Conservation (phyloP, 1,140 invertebrate species). For the Hestina assimilis region DNA sequence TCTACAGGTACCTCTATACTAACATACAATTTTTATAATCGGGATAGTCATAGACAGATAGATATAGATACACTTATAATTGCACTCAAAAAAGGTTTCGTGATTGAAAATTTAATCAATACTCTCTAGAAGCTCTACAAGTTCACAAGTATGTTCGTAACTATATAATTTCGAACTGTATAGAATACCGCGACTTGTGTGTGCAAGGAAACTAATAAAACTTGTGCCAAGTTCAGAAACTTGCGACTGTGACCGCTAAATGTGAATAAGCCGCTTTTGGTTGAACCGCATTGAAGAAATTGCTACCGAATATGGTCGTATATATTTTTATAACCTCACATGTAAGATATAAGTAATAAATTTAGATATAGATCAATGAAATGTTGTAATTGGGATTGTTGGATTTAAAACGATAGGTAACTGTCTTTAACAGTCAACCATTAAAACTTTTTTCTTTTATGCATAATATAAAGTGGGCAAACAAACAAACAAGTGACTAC, state of each 20-base stretch:
- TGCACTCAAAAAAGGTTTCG: no score
- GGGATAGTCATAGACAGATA: no score
- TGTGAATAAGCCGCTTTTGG: slow-evolving; percentile 26
- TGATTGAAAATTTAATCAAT: background rate
- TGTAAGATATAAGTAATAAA: background rate
- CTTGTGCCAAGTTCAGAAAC: slow-evolving; percentile 29
- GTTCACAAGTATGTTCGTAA: background rate
- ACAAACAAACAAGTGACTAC: no score
- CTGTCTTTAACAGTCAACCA: no score
- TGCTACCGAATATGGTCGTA: slow-evolving; percentile 12
- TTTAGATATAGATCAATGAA: background rate
- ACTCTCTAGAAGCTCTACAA: background rate
- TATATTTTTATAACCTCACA: slow-evolving; percentile 19
- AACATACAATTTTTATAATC: no score
- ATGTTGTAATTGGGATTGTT: no score
- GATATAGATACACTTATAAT: no score
- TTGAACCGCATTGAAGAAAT: slow-evolving; percentile 23
- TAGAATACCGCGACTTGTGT: slow-evolving; percentile 9
- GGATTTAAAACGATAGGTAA: no score
- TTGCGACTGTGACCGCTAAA: slow-evolving; percentile 27
- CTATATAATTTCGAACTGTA: background rate
- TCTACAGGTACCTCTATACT: no score
- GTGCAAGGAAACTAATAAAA: slow-evolving; percentile 18
- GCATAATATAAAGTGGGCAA: no score
- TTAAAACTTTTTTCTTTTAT: no score